A percentile compares a stretch with the other conserved stretches of the same genome.
phyloP scores from a whole-genome alignment of 2,113 vertebrate species.

The Eulemur rufifrons region DNA sequence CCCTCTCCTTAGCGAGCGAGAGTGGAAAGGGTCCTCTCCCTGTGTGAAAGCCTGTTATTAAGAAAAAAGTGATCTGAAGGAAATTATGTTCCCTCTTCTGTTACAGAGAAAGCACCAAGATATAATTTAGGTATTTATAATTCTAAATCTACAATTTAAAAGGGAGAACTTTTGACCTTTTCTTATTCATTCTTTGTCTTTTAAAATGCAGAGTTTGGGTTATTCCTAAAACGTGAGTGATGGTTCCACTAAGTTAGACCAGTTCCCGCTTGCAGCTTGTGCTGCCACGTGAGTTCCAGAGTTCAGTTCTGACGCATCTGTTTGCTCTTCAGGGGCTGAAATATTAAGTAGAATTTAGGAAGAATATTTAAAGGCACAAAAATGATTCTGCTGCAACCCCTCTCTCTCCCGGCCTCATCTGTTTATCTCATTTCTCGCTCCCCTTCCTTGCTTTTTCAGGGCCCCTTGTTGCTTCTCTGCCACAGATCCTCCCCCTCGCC shows the following conservation, averaged over 20 bases:
- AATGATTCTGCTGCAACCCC: background rate
- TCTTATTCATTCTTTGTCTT: background rate
- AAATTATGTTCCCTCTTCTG: background rate
- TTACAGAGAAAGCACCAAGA: background rate
- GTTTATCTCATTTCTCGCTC: fast-evolving
- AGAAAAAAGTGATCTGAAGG: background rate
- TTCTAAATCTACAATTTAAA: background rate
- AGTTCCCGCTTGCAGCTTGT: too few relatives aligned
- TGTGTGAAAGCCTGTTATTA: background rate
- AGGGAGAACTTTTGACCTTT: background rate
- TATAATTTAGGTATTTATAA: background rate
- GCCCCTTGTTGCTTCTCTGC: background rate
- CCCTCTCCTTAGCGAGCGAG: background rate
- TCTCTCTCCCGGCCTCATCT: too few relatives aligned
- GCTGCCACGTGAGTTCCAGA: fast-evolving
- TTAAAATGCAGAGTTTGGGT: too few relatives aligned
- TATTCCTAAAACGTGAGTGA: background rate
- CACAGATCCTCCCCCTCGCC: fast-evolving
- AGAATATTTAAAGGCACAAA: too few relatives aligned
- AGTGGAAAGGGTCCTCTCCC: too few relatives aligned
- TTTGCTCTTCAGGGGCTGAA: background rate
- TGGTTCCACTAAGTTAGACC: fast-evolving
- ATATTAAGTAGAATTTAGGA: background rate
- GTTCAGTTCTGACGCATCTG: background rate
- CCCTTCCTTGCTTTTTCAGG: too few relatives aligned